phyloP scores from a whole-genome alignment of 2,797 vertebrate species.

The Platalea minor region DNA sequence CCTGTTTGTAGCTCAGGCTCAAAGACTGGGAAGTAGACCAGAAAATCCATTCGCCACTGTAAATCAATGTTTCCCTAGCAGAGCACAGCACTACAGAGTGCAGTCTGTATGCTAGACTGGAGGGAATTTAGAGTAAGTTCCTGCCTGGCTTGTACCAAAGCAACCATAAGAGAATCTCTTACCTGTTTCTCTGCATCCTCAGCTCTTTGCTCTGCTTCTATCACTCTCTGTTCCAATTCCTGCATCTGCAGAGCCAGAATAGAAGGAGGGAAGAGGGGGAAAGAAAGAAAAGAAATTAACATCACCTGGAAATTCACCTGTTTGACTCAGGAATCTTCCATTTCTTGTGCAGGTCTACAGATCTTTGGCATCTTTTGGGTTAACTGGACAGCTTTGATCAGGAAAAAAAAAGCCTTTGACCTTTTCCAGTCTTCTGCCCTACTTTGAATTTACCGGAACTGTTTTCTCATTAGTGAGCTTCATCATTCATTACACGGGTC shows the following conservation, averaged over 20 bases:
- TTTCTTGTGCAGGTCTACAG: not conserved
- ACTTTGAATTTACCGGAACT: constrained; percentile 26
- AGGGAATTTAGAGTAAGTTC: not conserved
- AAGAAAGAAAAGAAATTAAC: not conserved
- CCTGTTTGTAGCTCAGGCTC: not conserved
- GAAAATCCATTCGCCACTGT: not conserved
- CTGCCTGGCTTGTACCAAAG: not conserved
- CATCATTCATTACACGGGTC: constrained; percentile 36
- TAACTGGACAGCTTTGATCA: not conserved
- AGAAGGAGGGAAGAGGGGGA: not conserved
- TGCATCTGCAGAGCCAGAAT: constrained; percentile 84
- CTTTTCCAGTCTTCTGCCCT: not conserved
- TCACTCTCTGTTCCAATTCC: constrained; percentile 90
- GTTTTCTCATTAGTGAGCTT: constrained; percentile 48
- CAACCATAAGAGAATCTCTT: not conserved
- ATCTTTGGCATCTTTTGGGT: not conserved
- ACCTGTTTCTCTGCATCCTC: constrained; percentile 93
- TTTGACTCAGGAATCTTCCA: not conserved
- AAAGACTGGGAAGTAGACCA: not conserved
- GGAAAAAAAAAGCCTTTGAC: not conserved
- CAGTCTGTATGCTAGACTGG: not conserved
- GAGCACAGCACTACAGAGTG: not conserved
- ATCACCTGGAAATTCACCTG: not conserved
- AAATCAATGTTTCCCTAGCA: not conserved
- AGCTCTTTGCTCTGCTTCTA: constrained; percentile 88